Evolutionary conservation across 2,888 invertebrate genomes (phyloP).

Genomic region (Eupithecia exiguata): DNA sequence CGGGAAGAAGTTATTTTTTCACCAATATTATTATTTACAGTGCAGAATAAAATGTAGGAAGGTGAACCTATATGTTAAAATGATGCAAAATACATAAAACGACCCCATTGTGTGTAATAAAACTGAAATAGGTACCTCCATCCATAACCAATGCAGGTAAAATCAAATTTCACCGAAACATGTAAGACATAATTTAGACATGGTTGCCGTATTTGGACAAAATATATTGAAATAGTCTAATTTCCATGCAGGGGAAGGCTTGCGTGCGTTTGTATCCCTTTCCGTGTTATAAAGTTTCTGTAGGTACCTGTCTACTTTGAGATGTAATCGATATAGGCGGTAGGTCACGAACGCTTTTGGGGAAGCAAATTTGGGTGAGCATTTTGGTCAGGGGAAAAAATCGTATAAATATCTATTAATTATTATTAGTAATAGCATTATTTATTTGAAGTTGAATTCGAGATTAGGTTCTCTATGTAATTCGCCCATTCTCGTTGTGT

Average conservation of each 20-base stretch:
- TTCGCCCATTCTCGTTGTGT: not conserved
- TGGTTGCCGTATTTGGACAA: slow-evolving; percentile 52
- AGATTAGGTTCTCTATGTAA: too few species aligned
- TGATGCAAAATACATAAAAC: not conserved
- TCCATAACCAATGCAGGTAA: slow-evolving; percentile 41
- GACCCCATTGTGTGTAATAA: slow-evolving; percentile 19
- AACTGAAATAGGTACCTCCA: slow-evolving; percentile 22
- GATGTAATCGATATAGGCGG: slow-evolving; percentile 72
- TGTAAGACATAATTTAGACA: slow-evolving; percentile 50
- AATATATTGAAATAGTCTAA: slow-evolving; percentile 59
- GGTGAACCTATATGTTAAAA: not conserved
- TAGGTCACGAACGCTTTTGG: slow-evolving; percentile 64
- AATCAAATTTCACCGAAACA: slow-evolving; percentile 48
- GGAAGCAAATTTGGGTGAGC: slow-evolving; percentile 22
- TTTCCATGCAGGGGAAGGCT: slow-evolving; percentile 68
- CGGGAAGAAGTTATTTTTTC: not conserved
- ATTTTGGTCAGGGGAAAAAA: not conserved
- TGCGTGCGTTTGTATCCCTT: slow-evolving; percentile 72
- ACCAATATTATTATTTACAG: too few species aligned
- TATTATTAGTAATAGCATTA: too few species aligned
- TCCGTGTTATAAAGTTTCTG: slow-evolving; percentile 77
- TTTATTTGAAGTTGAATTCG: too few species aligned
- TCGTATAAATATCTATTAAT: too few species aligned
- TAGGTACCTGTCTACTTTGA: slow-evolving; percentile 63
- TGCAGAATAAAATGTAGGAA: not conserved